Conservation (phyloP, 2,888 invertebrate species). For the Ernsta delagoae region DNA sequence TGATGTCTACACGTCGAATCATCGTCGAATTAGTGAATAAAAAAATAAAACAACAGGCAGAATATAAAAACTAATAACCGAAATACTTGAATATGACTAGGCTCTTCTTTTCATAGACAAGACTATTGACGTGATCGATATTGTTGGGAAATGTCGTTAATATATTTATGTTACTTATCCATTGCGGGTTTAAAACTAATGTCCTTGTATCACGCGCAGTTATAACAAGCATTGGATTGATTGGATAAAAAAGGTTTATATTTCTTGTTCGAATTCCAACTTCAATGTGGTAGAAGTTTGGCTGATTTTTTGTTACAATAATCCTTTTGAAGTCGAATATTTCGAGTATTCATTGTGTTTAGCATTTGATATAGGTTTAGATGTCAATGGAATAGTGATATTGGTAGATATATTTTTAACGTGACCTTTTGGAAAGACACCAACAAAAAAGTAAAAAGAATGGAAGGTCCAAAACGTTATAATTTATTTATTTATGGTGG, state of each 20-base stretch:
- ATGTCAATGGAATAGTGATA: constrained; percentile 5
- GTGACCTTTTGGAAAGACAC: neutral
- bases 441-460: too few species aligned
- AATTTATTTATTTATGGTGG: too few species aligned
- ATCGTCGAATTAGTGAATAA: constrained; percentile 12
- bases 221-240: neutral
- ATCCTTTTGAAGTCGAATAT: constrained; percentile 16
- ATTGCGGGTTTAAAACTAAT: neutral
- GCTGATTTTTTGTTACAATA: neutral
- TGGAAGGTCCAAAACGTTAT: too few species aligned
- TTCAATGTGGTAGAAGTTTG: too few species aligned
- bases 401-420: neutral
- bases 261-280: too few species aligned
- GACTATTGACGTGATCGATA: constrained; percentile 1
- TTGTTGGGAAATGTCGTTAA: neutral
- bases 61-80: constrained; percentile 22
- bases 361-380: constrained; percentile 14
- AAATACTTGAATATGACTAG: constrained; percentile 17
- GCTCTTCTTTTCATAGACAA: constrained; percentile 17
- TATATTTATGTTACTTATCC: neutral
- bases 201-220: neutral
- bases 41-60: constrained; percentile 23
- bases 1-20: constrained; percentile 3
- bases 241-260: neutral
- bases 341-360: constrained; percentile 15